A percentile compares a stretch with the other conserved stretches of the same genome.
phyloP scores from a whole-genome alignment of 2,113 vertebrate species.

The Thymallus thymallus region DNA sequence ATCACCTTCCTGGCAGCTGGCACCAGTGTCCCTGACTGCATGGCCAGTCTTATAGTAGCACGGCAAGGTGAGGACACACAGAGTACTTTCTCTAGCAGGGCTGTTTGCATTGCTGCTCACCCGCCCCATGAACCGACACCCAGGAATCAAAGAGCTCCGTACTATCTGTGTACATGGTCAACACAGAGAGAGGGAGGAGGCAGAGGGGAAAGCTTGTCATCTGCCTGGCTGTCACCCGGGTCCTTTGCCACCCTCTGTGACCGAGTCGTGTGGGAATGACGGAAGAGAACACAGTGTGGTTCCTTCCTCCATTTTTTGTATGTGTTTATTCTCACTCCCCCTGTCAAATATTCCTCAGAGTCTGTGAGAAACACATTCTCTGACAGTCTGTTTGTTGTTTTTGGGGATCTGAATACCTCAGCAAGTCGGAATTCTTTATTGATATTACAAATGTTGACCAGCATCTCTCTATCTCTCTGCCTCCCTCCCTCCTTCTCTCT shows the following conservation, averaged over 20 bases:
- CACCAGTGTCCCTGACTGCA: conserved; percentile 96
- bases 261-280: not conserved
- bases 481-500: not conserved
- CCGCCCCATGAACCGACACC: not conserved
- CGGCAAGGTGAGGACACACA: conserved; percentile 83
- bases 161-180: not conserved
- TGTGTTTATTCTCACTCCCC: conserved; percentile 49
- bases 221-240: conserved; percentile 12
- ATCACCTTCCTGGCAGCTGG: conserved; percentile 97
- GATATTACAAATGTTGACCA: conserved; percentile 3
- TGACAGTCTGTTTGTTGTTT: conserved; percentile 9
- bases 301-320: conserved; percentile 44
- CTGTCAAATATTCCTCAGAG: conserved; percentile 56
- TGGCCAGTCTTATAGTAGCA: conserved; percentile 96
- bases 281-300: conserved; percentile 18
- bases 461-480: not conserved
- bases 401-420: conserved; percentile 5
- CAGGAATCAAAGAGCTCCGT: not conserved
- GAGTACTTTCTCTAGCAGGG: not conserved
- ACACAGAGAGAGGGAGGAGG: not conserved
- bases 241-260: conserved; percentile 1
- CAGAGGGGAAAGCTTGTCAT: too few relatives aligned
- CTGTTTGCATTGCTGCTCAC: too few relatives aligned
- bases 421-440: not conserved
- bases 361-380: not conserved